Conservation (phyloP, 2,113 vertebrate species). For the Vimba vimba region DNA sequence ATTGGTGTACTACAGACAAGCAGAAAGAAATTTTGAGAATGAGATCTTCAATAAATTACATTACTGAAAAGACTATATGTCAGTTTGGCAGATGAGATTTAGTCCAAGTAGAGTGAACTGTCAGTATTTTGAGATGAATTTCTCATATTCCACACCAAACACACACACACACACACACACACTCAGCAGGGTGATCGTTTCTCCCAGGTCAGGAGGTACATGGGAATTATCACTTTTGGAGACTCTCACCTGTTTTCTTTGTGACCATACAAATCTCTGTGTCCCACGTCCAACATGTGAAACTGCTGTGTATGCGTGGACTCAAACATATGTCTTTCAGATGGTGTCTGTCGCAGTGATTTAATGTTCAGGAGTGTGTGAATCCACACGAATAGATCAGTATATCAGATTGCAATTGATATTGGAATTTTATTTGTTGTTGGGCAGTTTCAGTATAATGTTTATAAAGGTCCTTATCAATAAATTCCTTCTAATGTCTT, state of each 20-base stretch:
- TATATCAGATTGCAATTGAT: slow-evolving; percentile 2
- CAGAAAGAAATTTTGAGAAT: neutral
- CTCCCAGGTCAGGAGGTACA: slow-evolving; percentile 25
- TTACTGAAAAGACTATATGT: neutral
- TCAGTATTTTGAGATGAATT: slow-evolving; percentile 11
- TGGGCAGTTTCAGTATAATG: neutral
- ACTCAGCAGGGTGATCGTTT: neutral
- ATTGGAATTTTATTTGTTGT: neutral
- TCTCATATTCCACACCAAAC: slow-evolving; percentile 23
- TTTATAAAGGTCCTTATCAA: neutral
- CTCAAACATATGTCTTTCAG: slow-evolving; percentile 41
- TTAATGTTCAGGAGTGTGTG: slow-evolving; percentile 11
- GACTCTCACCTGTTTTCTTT: slow-evolving; percentile 37
- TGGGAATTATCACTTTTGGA: slow-evolving; percentile 36
- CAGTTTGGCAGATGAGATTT: slow-evolving; percentile 13
- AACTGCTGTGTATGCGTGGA: slow-evolving; percentile 3
- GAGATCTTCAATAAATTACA: neutral
- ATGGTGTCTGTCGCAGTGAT: slow-evolving; percentile 20
- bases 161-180: neutral
- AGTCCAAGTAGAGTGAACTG: neutral
- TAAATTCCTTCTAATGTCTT: neutral
- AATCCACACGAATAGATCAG: slow-evolving; percentile 4
- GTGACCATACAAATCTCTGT: slow-evolving; percentile 33
- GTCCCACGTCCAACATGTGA: slow-evolving; percentile 14
- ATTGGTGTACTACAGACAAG: neutral